Evolutionary conservation across 2,113 vertebrate species (phyloP), one percentile per base, ranked within the genome.

Genomic region (Spermophilus dauricus): DNA sequence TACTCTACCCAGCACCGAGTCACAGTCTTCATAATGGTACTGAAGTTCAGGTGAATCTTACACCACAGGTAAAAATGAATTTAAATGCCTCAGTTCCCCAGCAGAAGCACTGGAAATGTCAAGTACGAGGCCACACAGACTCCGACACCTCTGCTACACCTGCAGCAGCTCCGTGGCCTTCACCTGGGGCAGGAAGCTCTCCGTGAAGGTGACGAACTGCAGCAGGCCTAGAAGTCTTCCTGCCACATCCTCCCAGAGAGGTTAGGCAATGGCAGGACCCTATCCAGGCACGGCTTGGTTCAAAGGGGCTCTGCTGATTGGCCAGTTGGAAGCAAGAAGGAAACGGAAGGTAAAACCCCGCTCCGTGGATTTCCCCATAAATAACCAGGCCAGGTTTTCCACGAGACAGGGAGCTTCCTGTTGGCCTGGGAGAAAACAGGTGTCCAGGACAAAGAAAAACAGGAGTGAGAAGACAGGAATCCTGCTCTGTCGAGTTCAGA

Each of bases 31-130:
- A 77, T 95, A 72, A 94, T 2, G 63, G 73, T 78, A 30, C 13
- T 58, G 94, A 72, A 89, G 97, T 94, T 92, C 96, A 93, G 93
- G 77, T 77, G 94, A 91, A 87, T 93, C 80, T 89, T 80, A 73
- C 16, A 76, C 24, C 72, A 86, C 92, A 96, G 77, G 92, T 77
- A 93, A 94, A 93, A 94, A 96, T 56, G 87, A 87, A 90, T 88
- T 78, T 86, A 45, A 98, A 69, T 80, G 91, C 89, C 96, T 97
- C 73, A 1, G 16, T 28, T 95, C 97, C 34, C 82, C 13, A 22
- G 78, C 72, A 87, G 90, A 53, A 97, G 67, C 11, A 0, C 2
- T 0, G 58, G 70, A 86, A 95, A 94, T 92, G 95, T 42, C 92
- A 90, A 63, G 30, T 18, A 32, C 1, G 26, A 53, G 73, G 61